These are phyloP conservation scores for Varanus komodoensis DNA, from an alignment of 2,113 vertebrate genomes.

Conservation along the genomic window DNA sequence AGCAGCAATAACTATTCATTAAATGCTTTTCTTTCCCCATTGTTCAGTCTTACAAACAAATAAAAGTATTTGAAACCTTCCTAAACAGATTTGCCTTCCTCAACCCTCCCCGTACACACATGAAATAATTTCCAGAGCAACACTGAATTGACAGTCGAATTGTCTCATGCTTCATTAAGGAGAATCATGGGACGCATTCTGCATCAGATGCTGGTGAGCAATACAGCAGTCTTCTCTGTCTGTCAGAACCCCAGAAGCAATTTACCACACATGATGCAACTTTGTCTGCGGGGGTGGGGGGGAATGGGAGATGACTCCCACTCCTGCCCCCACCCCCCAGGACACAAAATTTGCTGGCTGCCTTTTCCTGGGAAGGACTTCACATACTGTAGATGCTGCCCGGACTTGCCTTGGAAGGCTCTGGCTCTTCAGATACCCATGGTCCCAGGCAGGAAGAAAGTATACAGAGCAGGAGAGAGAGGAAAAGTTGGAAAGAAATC, in stretches of 20 bases:
- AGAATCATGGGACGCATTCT: fast-evolving
- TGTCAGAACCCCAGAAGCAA: neutral
- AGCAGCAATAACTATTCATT: neutral
- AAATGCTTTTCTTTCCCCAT: neutral
- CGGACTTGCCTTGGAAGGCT: constrained; percentile 37
- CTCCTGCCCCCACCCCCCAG: neutral
- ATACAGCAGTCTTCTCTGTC: neutral
- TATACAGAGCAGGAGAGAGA: neutral
- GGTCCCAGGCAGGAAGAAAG: fast-evolving
- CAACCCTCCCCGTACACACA: neutral
- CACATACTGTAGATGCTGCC: constrained; percentile 50
- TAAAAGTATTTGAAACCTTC: neutral
- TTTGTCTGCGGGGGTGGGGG: neutral
- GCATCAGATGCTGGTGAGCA: fast-evolving
- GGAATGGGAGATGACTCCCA: neutral
- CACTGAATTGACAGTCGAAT: neutral
- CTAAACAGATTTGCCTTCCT: neutral
- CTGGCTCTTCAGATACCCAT: constrained; percentile 54
- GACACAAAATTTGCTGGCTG: neutral
- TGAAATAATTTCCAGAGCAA: neutral
- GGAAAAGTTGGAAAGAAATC: neutral
- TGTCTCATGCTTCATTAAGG: no score
- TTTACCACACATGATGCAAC: neutral
- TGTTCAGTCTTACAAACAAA: neutral
- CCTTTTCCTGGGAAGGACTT: fast-evolving